Evolutionary conservation across 2,113 vertebrate genomes (phyloP), one percentile per base, ranked within the genome.

Genomic region (Amblyopsis rosae): DNA sequence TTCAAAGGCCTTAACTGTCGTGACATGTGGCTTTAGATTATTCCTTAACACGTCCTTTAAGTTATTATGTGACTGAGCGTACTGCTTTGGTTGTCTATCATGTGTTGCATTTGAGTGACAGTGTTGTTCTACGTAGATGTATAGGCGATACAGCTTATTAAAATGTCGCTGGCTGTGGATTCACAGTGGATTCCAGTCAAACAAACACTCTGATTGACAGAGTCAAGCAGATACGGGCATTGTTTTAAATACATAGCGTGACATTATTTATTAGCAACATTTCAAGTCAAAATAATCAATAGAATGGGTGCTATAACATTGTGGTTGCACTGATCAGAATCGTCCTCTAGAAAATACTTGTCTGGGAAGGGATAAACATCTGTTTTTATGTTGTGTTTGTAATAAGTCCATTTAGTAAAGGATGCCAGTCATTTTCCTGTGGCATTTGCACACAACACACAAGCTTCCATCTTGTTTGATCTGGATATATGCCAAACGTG

Each of bases 21-120:
- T 77, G 81, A 89, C 88, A 87, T 77, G 86, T 70, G 74, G 51
- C 62, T 67, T 16, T 82, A 80, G 85, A 87, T 89, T 75, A 84
- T 60, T 47, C 32, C 54, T 47, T 67, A 15, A 73, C 67, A 74
- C 69, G 60, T 72, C 79, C 54, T 84, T 89, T 82, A 86, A 86
- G 53, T 56, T 67, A 62, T 78, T 69, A 72, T 79, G 79, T 73
- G 75, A 80, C 77, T 80, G 78, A 80, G 81, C 82, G 73, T 64
- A 77, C 58, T 68, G n/a, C 60, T 61, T 72, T 77, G 78, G 75
- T 67, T 66, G 72, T 75, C 70, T 1, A 72, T 79, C 49, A 51
- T 51, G 48, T 26, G 26, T 26, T 26, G 26, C 26, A 69, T 81
- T 81, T 59, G 67, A 83, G 69, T 72, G 82, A 81, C 83, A 57